phyloP scores from a whole-genome alignment of 2,888 invertebrate species.

The Polylopha cassiicola region DNA sequence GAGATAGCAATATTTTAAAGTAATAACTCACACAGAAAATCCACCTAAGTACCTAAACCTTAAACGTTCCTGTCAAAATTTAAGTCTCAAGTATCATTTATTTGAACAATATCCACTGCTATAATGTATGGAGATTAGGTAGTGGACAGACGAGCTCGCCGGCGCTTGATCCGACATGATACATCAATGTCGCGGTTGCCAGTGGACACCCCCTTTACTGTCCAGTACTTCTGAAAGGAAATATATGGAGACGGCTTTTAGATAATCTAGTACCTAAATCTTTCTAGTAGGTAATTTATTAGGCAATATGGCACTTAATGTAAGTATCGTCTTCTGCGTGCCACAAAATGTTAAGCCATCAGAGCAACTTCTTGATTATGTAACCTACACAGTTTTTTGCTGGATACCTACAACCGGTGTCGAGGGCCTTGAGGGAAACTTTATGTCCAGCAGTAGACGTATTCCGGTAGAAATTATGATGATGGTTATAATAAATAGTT shows the following conservation, averaged over 20 bases:
- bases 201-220: constrained; percentile 64
- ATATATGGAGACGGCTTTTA: constrained; percentile 35
- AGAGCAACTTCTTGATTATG: too few relatives aligned
- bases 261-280: too few relatives aligned
- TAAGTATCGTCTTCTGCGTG: too few relatives aligned
- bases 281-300: too few relatives aligned
- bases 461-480: too few relatives aligned
- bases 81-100: constrained; percentile 71
- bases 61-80: constrained; percentile 49
- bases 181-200: constrained; percentile 74
- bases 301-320: too few relatives aligned
- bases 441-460: too few relatives aligned
- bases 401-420: too few relatives aligned
- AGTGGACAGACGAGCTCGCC: constrained; percentile 68
- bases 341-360: too few relatives aligned
- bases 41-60: constrained; percentile 10
- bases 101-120: constrained; percentile 68
- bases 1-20: not conserved
- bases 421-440: too few relatives aligned
- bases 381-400: too few relatives aligned
- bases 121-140: constrained; percentile 76
- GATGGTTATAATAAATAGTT: too few relatives aligned
- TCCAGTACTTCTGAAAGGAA: constrained; percentile 20
- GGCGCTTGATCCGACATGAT: constrained; percentile 73
- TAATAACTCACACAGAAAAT: constrained; percentile 7